Base-by-base conservation (phyloP, 2,888 invertebrate genomes). In the Troilus luridus region DNA sequence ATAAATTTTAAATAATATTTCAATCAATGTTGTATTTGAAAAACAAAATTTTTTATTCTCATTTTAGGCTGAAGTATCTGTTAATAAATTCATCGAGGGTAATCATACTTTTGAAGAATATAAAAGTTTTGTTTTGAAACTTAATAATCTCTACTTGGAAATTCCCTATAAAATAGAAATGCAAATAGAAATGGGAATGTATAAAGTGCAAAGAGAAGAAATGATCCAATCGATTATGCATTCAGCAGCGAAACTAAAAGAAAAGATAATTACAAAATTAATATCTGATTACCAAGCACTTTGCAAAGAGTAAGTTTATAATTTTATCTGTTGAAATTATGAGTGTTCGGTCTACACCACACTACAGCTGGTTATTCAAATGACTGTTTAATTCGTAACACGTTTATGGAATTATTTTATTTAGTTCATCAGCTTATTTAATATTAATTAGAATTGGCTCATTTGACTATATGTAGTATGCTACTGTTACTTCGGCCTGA, bases 181-280 rank as follows among this genome's bases (percentile, higher is more conserved):
- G 92, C 96, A 97, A 0, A 95, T 97, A 27, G 96, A 96, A 27
- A 96, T 97, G 93, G 98, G 98, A 14, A 96, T 98, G 94, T 99
- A 97, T 94, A 97, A 97, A 93, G 96, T 98, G 94, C 96, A 98
- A 94, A 96, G 98, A 91, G 96, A 95, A 88, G 97, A 97, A 91
- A 95, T 98, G 60, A 97, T 98, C 88, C 95, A 95, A 24, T 95
- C 96, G 0, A 94, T 99, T 92, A 96, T 97, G 12, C 94, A 95
- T 19, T 95, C 96, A 58, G 97, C 98, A 0, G 95, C 96, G 60
- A 95, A 95, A 90, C 95, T 98, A 91, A 96, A 96, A 92, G 96
- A 96, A 88, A 95, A 96, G 90, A 94, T 99, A 90, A 94, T 98
- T 10, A 94, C 95, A 81, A 95, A 96, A 93, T 97, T 98, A 96